Base-by-base conservation (phyloP, 2,888 invertebrate genomes). In the Spilosoma lubricipeda region DNA sequence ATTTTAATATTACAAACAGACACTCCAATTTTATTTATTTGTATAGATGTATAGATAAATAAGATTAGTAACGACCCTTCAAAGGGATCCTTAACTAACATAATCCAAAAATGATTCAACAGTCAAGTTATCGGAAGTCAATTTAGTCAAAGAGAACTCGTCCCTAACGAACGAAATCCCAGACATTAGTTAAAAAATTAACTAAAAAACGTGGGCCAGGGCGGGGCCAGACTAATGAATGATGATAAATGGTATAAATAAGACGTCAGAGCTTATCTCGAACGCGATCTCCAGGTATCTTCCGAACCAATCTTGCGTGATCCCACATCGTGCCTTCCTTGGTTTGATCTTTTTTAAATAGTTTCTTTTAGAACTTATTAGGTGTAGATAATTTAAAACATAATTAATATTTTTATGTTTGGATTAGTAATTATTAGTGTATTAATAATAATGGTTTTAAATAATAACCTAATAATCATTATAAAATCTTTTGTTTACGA, bases 241-340 rank as follows among this genome's bases (percentile, higher is more conserved):
- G 80, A 87, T 87, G 87, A 88, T 87, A 82, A 85, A 88, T 86
- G 85, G 77, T 83, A 82, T 86, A 85, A 87, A 86, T 86, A 88
- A 87, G 85, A 79, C 83, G 81, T 87, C 86, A 82, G 79, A 70
- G 69, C 42, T 78, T 86, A 87, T 87, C 86, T 77, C 76, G 71
- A 72, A 82, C 81, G 86, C 84, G 77, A 87, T 88, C 88, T 85
- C 73, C 63, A 9, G 73, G 74, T 86, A 86, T 86, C 86, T 82
- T 67, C 73, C 72, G 70, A 80, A 79, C 73, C 70, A 74, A 85
- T 86, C 86, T 78, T 56, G 71, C 71, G 33, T 74, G 72, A 79
- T 80, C 72, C 80, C 68, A 11, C 7, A 74, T 77, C 64, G 79
- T 48, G 52, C 69, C 0, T 75, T 68, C 63, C 42, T 63, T 71